Conservation (phyloP, 2,888 invertebrate species). For the Spilosoma lubricipeda region DNA sequence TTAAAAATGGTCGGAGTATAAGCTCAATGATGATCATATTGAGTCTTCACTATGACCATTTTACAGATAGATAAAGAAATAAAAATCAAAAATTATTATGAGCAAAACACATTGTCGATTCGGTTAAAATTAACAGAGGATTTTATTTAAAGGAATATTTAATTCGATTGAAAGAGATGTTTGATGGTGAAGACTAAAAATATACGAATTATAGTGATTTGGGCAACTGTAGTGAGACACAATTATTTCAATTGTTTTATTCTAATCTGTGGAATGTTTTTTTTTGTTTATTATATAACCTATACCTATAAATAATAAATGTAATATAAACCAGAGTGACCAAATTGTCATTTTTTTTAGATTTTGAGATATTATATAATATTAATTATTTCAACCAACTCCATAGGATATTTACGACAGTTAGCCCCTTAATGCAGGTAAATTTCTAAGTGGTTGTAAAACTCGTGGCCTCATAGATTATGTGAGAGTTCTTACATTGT, state of each 20-base stretch:
- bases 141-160: too few species aligned
- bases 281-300: too few species aligned
- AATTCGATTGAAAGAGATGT: neutral
- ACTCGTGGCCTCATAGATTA: conserved; percentile 6
- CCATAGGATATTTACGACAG: neutral
- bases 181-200: neutral
- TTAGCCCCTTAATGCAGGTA: neutral
- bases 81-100: too few species aligned
- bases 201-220: too few species aligned
- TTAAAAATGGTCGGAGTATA: too few species aligned
- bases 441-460: conserved; percentile 15
- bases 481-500: conserved; percentile 30
- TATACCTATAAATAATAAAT: too few species aligned
- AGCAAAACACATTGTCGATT: too few species aligned
- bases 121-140: neutral
- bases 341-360: neutral
- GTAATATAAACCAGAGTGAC: neutral
- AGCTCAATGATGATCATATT: neutral
- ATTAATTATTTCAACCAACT: neutral
- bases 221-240: too few species aligned
- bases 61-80: too few species aligned
- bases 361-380: neutral
- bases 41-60: neutral
- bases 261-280: neutral
- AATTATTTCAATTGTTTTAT: too few species aligned